Evolutionary conservation across 2,113 vertebrate species (phyloP), one percentile per base, ranked within the genome.

Genomic region (Lepisosteus osseus): DNA sequence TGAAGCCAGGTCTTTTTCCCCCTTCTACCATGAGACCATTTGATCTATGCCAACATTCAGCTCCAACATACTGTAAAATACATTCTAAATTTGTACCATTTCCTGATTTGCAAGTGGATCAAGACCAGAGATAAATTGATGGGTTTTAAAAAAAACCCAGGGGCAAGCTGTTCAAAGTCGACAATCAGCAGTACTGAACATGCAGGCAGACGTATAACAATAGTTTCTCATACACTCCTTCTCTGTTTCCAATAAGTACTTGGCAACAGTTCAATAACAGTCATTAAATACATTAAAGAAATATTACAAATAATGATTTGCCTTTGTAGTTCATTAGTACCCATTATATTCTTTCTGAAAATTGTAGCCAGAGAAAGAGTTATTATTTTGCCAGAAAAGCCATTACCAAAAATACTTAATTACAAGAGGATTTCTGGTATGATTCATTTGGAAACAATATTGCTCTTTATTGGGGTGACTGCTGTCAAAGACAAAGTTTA

Each of bases 301-400:
- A 86, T 89, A 90, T 89, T 90, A 92, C 86, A 90, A 91, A 82
- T 88, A 87, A 88, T 80, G 77, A 88, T 90, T 86, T 86, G 70
- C 2, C 80, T 80, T 54, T 77, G 74, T 86, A 80, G 85, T 92
- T 87, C 89, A 92, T 92, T 90, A 80, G 78, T 72, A 70, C 77
- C 71, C 74, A 76, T 76, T 79, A 67, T 47, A 70, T 59, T 72
- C 45, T 14, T 55, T 83, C 79, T 88, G 80, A 83, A 82, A 80
- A 83, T 75, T 70, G 80, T 84, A 78, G 70, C 62, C 84, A 69
- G 80, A 82, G 68, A 73, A 84, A 82, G 62, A 61, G 78, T 80
- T 3, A 3, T 87, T 90, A 80, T 51, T 83, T 80, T 84, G 70
- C 75, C 75, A 86, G 72, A 81, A 86, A 78, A 87, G 83, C 74